Evolutionary conservation across 2,888 invertebrate genomes (phyloP).

Genomic region (Tineola bisselliella): DNA sequence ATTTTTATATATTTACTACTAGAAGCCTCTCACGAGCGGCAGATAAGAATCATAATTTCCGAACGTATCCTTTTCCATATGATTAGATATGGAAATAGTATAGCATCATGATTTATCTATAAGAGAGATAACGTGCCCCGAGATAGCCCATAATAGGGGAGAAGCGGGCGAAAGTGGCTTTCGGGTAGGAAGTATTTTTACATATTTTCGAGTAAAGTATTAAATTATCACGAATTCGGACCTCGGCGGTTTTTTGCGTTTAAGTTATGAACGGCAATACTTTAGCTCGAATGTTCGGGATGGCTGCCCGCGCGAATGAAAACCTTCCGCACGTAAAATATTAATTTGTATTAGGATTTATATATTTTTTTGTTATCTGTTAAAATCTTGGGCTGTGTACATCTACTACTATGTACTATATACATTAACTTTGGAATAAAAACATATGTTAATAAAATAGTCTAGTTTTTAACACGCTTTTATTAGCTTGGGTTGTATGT

Average conservation of each 20-base stretch:
- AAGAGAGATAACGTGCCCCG: constrained; percentile 46
- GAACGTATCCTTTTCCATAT: constrained; percentile 19
- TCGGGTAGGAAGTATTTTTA: constrained; percentile 46
- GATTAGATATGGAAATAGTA: constrained; percentile 62
- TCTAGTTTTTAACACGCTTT: too few species aligned
- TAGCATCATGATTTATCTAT: constrained; percentile 56
- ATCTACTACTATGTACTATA: too few species aligned
- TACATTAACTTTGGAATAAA: too few species aligned
- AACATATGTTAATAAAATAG: too few species aligned
- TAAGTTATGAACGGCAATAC: constrained; percentile 14
- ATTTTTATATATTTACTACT: background rate
- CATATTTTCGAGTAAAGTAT: constrained; percentile 46
- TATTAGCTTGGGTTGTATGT: too few species aligned
- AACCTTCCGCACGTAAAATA: constrained; percentile 5
- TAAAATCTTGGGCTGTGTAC: too few species aligned
- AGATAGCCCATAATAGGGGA: constrained; percentile 50
- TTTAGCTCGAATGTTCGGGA: constrained; percentile 8
- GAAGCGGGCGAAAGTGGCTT: constrained; percentile 35
- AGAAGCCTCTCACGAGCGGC: constrained; percentile 7
- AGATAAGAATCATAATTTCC: constrained; percentile 15
- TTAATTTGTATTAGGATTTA: constrained; percentile 2
- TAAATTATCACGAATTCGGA: constrained; percentile 36
- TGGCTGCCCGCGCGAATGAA: constrained; percentile 1
- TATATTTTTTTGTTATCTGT: background rate
- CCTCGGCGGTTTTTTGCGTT: constrained; percentile 10